phyloP scores from a whole-genome alignment of 1,140 invertebrate species.

The Drosophila hydei region DNA sequence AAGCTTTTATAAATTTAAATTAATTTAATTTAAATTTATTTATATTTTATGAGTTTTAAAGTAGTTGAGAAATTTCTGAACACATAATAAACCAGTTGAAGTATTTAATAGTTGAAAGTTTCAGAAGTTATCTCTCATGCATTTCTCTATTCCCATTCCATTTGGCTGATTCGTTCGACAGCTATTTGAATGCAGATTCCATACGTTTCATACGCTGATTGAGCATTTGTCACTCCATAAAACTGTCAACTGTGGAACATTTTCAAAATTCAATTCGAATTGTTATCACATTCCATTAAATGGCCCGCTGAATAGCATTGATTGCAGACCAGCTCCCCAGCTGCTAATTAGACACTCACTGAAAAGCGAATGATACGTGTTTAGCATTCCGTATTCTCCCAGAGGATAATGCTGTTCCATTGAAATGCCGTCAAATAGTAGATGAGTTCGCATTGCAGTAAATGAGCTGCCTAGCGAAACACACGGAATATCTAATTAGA shows the following conservation, averaged over 20 bases:
- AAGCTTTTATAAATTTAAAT: background rate
- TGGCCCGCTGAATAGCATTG: constrained; percentile 36
- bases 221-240: constrained; percentile 22
- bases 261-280: constrained; percentile 1
- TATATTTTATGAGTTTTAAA: too few relatives aligned
- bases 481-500: constrained; percentile 12
- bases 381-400: background rate
- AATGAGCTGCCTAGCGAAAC: constrained; percentile 8
- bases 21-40: too few relatives aligned
- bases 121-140: too few relatives aligned
- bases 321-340: constrained; percentile 29
- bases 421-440: background rate
- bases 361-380: constrained; percentile 11
- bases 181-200: constrained; percentile 2
- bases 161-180: background rate
- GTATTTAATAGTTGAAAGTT: background rate
- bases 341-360: constrained; percentile 4
- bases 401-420: background rate
- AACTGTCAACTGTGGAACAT: constrained; percentile 12
- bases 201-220: constrained; percentile 1
- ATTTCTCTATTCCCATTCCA: too few relatives aligned
- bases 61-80: too few relatives aligned
- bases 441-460: constrained; percentile 7
- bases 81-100: background rate
- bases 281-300: constrained; percentile 42